These are phyloP conservation scores for Nannoperca australis DNA, from an alignment of 2,797 vertebrate genomes.

Conservation along the genomic window DNA sequence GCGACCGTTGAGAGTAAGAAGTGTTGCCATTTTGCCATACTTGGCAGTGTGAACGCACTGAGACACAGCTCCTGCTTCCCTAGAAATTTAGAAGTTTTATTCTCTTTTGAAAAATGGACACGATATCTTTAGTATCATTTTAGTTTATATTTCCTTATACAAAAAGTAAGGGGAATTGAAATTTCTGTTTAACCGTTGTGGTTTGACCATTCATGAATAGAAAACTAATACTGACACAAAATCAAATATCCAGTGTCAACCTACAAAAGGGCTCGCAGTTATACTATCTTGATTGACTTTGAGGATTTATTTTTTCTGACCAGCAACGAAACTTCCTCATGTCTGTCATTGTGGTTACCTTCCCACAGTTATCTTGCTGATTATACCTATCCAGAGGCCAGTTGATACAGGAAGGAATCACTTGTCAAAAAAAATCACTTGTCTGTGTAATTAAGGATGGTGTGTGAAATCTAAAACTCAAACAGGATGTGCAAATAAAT, in stretches of 20 bases:
- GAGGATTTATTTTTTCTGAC: slow-evolving; percentile 39
- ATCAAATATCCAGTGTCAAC: slow-evolving; percentile 9
- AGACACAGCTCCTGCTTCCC: not conserved
- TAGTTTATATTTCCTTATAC: not conserved
- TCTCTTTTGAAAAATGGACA: not conserved
- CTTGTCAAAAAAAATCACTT: slow-evolving; percentile 47
- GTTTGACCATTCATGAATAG: slow-evolving; percentile 16
- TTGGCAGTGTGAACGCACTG: too few species aligned
- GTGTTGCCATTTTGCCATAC: too few species aligned
- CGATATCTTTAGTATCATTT: not conserved
- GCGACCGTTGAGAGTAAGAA: too few species aligned
- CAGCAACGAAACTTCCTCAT: slow-evolving; percentile 30
- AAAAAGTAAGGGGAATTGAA: not conserved
- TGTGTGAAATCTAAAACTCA: slow-evolving; percentile 80
- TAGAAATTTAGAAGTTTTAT: not conserved
- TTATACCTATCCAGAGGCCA: slow-evolving; percentile 59
- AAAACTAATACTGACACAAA: slow-evolving; percentile 38
- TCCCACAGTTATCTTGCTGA: slow-evolving; percentile 55
- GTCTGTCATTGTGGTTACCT: slow-evolving; percentile 48
- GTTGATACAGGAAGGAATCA: slow-evolving; percentile 68
- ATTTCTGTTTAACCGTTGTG: not conserved
- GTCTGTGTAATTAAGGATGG: slow-evolving; percentile 71
- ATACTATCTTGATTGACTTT: slow-evolving; percentile 22
- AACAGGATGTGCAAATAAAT: slow-evolving; percentile 79
- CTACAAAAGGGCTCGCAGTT: not conserved